Base-by-base conservation (phyloP, 1,140 invertebrate species). In the Eumeta japonica region DNA sequence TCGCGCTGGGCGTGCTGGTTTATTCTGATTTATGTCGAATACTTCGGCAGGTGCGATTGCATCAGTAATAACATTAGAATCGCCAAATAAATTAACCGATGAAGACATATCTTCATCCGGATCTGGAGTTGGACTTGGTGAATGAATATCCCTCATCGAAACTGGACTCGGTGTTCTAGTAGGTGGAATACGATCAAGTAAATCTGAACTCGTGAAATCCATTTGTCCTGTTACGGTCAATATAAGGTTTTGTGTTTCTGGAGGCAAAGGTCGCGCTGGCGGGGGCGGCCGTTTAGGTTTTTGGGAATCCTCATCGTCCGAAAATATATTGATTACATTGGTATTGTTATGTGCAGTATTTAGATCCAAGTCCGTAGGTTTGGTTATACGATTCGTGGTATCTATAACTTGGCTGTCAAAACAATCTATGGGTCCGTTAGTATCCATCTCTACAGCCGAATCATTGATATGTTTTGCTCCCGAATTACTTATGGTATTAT, bases 161-260 rank as follows among this genome's bases (percentile, higher is more conserved):
- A 89, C 87, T 1, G 89, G 88, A 63, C 87, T 90, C 0, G 88
- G 89, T 1, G 87, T 88, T 42, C 88, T 79, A 1, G 89, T 91
- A 5, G 85, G 86, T 43, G 88, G 86, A 28, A 92, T 81, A 29
- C 89, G 83, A 44, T 91, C 87, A 24, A 92, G 56, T 30, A 94
- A 73, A 60, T 90, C 85, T 12, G 88, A 87, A 37, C 89, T 92
- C 1, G 89, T 89, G 16, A 90, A 88, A 58, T 93, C 89, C 86
- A 94, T 85, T 28, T 88, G 88, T 3, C 88, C 90, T 14, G 90
- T 92, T 0, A 94, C 89, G 10, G 86, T 89, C 31, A 88, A 78
- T 15, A 93, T 86, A 2, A 94, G 74, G 56, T 92, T 87, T 78
- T 92, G 88, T 0, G 90, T 92, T 58, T 89, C 85, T 5, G 70